Base-by-base conservation (phyloP, 2,797 vertebrate genomes). In the Galago senegalensis region DNA sequence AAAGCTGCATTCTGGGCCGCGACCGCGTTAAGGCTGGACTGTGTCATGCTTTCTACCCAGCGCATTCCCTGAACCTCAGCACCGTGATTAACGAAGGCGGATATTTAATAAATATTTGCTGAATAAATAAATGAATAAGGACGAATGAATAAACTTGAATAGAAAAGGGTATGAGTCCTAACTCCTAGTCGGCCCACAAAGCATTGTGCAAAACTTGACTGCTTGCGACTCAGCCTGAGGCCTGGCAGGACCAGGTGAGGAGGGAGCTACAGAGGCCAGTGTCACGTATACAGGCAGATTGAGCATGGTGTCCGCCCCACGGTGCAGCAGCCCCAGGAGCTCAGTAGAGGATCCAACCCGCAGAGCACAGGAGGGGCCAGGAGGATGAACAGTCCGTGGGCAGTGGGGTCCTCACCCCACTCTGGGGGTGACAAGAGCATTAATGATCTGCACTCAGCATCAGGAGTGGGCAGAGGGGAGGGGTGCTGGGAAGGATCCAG, bases 271-370 rank as follows among this genome's bases (percentile, higher is more conserved):
- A 60, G 37, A 37, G 58, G 23, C 21, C 27, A 13, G 27, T 46
- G 21, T 40, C 58, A n/a, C 63, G 23, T 0, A 3, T 7, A 27
- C 27, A 10, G 76, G 75, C 20, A 7, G 61, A 58, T 82, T 23
- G 2, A 31, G 60, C 23, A 25, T 29, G 20, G 14, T 5, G 5
- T 13, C 63, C 1, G 2, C 7, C 63, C 1, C 0, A 49, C 29
- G 8, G 2, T 5, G 0, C 89, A 72, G 73, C 60, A 60, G 43
- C n/a, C 17, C n/a, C 9, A 2, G 27, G 20, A 69, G 61, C 37
- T 10, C 27, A 27, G 14, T 5, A 16, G 60, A 65, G 20, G 40
- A 69, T 58, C 12, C 40, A 2, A 17, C 12, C 46, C 11, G 46
- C 46, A 3, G 65, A 37, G 40, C 58, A 43, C 2, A 27, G 8